Percentiles rank a stretch among this genome's conserved stretches.
phyloP scores from a whole-genome alignment of 2,113 vertebrate species.

The Marcusenius ussheri region DNA sequence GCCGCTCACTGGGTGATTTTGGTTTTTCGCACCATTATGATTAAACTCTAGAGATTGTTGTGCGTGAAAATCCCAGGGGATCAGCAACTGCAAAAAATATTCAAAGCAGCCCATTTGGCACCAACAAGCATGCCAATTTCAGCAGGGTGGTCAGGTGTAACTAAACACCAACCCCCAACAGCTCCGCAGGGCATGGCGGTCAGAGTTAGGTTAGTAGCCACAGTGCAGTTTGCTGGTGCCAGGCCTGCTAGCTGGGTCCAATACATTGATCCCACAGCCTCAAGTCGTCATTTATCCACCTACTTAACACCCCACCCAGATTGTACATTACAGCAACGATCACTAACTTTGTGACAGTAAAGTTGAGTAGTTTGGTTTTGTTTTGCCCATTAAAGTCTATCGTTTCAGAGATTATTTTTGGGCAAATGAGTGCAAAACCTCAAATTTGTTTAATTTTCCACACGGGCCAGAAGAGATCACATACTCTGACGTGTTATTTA shows the following conservation, averaged over 20 bases:
- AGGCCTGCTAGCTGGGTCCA: neutral
- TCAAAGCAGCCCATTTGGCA: neutral
- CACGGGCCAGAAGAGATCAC: neutral
- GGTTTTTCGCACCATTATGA: neutral
- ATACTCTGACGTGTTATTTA: neutral
- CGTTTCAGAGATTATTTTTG: neutral
- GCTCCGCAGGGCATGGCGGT: neutral
- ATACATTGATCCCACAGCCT: neutral
- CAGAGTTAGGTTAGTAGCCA: too few relatives aligned
- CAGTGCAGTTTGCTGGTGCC: neutral
- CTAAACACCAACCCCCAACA: neutral
- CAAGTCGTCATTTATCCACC: neutral
- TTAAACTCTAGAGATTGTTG: neutral
- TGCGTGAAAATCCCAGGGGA: neutral
- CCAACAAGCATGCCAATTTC: too few relatives aligned
- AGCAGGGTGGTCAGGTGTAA: neutral
- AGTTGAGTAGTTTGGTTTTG: neutral
- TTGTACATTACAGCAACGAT: constrained; percentile 25
- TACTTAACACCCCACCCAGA: neutral
- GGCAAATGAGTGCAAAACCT: neutral
- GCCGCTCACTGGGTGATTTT: neutral
- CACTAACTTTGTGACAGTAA: neutral
- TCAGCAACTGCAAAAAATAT: neutral
- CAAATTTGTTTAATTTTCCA: neutral
- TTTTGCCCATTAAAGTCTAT: neutral